phyloP scores from a whole-genome alignment of 1,140 invertebrate species.

The Drosophila serrata region DNA sequence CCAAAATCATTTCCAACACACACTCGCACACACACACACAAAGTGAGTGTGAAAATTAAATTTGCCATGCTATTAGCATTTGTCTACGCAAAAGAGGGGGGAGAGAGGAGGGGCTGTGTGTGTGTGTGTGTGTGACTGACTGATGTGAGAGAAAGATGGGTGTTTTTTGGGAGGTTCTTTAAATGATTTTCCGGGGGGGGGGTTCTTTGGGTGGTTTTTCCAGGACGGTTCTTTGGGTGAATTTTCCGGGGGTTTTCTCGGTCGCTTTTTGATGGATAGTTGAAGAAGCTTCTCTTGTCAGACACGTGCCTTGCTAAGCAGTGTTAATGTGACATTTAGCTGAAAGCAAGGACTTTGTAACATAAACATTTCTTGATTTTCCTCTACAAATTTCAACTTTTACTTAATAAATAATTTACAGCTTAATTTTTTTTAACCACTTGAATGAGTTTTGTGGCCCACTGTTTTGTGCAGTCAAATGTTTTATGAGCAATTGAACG shows the following conservation, averaged over 20 bases:
- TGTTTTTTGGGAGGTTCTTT: background rate
- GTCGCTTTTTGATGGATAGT: slow-evolving; percentile 41
- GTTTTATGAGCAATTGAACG: slow-evolving; percentile 49
- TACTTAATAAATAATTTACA: slow-evolving; percentile 22
- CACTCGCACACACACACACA: slow-evolving; percentile 17
- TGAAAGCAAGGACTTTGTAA: background rate
- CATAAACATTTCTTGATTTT: background rate
- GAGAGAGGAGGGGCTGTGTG: background rate
- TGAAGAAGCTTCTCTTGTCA: slow-evolving; percentile 40
- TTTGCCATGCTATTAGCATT: slow-evolving; percentile 59
- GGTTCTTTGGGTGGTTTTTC: background rate
- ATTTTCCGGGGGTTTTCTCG: background rate
- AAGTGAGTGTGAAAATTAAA: slow-evolving; percentile 69
- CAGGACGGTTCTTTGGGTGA: background rate
- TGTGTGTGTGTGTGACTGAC: slow-evolving; percentile 14
- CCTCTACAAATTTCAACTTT: background rate
- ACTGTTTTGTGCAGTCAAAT: slow-evolving; percentile 47
- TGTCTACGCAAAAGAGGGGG: slow-evolving; percentile 51
- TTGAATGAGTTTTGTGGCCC: slow-evolving; percentile 30
- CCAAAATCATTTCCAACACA: slow-evolving; percentile 24
- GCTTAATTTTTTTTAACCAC: slow-evolving; percentile 20
- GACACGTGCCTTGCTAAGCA: slow-evolving; percentile 48
- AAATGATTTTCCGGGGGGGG: background rate
- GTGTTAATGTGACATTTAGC: slow-evolving; percentile 47
- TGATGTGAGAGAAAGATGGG: slow-evolving; percentile 7